Evolutionary conservation across 2,888 invertebrate species (phyloP).

Genomic region (Pterobdella sp.): DNA sequence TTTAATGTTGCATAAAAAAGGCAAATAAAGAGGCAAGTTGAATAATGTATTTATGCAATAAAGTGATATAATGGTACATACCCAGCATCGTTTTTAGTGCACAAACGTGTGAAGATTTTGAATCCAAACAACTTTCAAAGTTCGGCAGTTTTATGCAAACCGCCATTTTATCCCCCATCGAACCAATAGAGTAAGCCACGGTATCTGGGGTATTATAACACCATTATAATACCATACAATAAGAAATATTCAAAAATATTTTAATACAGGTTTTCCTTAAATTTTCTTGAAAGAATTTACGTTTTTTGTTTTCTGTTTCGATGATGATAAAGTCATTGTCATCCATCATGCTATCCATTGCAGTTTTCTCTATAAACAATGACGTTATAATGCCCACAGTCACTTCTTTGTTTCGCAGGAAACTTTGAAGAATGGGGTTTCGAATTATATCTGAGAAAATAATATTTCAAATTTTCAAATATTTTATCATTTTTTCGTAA

Average conservation of each 20-base stretch:
- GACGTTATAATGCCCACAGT: conserved; percentile 96
- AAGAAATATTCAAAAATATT: not conserved
- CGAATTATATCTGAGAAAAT: too few relatives aligned
- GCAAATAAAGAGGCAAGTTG: too few relatives aligned
- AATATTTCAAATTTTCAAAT: too few relatives aligned
- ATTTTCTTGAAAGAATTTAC: conserved; percentile 1
- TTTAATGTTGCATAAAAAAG: too few relatives aligned
- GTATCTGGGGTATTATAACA: conserved; percentile 60
- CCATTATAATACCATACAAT: not conserved
- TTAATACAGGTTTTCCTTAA: not conserved
- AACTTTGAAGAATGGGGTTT: not conserved
- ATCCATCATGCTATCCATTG: conserved; percentile 94
- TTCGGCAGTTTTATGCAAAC: conserved; percentile 94
- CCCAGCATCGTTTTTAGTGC: conserved; percentile 84
- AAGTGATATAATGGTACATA: too few relatives aligned
- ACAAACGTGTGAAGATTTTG: conserved; percentile 53
- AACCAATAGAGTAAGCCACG: conserved; percentile 92
- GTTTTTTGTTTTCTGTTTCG: not conserved
- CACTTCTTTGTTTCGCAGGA: conserved; percentile 82
- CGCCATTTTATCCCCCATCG: conserved; percentile 87
- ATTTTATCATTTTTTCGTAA: too few relatives aligned
- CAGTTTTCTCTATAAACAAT: conserved; percentile 91
- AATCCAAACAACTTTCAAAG: conserved; percentile 17
- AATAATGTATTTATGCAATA: too few relatives aligned
- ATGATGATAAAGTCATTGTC: conserved; percentile 90